phyloP scores from a whole-genome alignment of 1,140 invertebrate species.

The Lepidurus apus region DNA sequence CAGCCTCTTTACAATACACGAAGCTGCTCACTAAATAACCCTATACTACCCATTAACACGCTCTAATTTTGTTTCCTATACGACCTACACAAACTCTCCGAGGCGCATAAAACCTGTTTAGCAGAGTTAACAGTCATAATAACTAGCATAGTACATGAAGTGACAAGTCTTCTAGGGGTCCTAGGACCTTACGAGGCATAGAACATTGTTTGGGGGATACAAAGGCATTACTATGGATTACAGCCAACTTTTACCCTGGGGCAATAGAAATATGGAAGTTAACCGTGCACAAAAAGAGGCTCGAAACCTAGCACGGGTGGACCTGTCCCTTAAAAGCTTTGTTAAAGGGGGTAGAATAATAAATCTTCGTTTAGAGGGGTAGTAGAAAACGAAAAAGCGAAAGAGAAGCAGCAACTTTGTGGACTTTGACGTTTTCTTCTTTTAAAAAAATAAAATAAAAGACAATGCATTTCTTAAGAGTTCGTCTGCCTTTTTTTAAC shows the following conservation, averaged over 20 bases:
- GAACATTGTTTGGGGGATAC: neutral
- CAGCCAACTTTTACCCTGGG: neutral
- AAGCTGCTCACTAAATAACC: neutral
- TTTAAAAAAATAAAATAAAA: neutral
- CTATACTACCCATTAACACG: neutral
- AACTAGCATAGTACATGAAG: neutral
- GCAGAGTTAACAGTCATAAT: neutral
- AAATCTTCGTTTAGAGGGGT: constrained; percentile 13
- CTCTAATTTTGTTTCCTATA: neutral
- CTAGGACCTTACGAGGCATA: neutral
- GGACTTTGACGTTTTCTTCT: neutral
- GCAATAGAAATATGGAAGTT: constrained; percentile 4
- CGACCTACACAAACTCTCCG: neutral
- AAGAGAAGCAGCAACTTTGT: neutral
- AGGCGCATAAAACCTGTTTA: neutral
- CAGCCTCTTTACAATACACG: neutral
- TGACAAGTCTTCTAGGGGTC: neutral
- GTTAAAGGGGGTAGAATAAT: neutral
- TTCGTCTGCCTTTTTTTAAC: neutral
- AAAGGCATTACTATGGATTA: neutral
- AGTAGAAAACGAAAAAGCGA: neutral
- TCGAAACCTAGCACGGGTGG: neutral
- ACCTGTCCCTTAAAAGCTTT: neutral
- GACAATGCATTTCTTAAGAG: constrained; percentile 11
- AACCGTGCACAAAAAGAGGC: neutral